Base-by-base conservation (phyloP, 2,113 vertebrate species). In the Hippopotamus amphibius region DNA sequence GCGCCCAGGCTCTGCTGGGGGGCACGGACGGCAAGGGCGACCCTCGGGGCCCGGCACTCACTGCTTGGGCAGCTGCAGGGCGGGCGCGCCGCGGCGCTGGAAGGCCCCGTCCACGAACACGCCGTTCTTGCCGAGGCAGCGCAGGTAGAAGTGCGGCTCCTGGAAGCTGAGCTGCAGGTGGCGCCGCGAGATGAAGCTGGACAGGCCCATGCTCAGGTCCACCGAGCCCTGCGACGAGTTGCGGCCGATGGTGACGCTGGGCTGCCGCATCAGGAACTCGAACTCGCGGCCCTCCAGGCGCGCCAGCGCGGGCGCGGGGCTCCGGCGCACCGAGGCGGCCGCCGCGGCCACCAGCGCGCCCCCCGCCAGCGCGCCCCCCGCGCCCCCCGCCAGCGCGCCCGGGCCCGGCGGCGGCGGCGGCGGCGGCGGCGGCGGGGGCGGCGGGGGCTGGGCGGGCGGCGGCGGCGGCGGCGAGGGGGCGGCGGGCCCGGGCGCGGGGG, bases 141-240 rank as follows among this genome's bases (percentile, higher is more conserved):
- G 99, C 88, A 99, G 98, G 88, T 99, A 99, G 98, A 99, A 99
- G 71, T 99, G 99, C 88, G 99, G 99, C 95, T 99, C 99, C 96
- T 99, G 99, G 98, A 99, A 99, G 97, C 95, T 98, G 96, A 99
- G 98, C 98, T 99, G 99, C 98, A 99, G 98, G 99, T 99, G 99
- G 96, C 99, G 99, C 98, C 99, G 98, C n/a, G 99, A 99, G 97
- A 99, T 99, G 98, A 99, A 99, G 98, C 99, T 99, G 90, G 99
- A 99, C 98, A 99, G 99, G 85, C 99, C 99, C 99, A 99, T 99
- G 98, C 99, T 99, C 96, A 99, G 99, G 97, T 99, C 99, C 99
- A 99, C 99, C 37, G 99, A 99, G 95, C 99, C 99, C 97, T 99
- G 99, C 85, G 99, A 99, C 57, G 99, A 99, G 99, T 99, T 99